These are phyloP conservation scores for Cyprinella venusta DNA, from an alignment of 2,797 vertebrate species.

Conservation along the genomic window DNA sequence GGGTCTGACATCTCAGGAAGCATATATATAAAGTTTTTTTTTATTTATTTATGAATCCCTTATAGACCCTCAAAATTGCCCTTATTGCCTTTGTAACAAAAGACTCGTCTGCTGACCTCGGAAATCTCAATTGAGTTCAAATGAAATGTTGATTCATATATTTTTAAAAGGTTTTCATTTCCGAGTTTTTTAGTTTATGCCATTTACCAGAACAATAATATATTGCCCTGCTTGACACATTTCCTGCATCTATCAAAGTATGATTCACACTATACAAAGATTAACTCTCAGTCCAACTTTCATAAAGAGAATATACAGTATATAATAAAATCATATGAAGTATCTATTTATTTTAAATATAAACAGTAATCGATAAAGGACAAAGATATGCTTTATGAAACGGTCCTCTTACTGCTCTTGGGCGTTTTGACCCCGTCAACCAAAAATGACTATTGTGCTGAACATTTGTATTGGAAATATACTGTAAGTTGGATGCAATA, in stretches of 20 bases:
- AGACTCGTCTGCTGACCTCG: constrained; percentile 35
- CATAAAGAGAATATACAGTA: neutral
- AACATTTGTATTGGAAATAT: constrained; percentile 38
- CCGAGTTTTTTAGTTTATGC: neutral
- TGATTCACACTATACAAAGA: constrained; percentile 7
- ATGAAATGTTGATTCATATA: constrained; percentile 1
- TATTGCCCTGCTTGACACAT: neutral
- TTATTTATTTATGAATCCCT: neutral
- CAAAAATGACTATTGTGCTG: constrained; percentile 37
- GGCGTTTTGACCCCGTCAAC: constrained; percentile 28
- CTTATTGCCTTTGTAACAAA: constrained; percentile 46
- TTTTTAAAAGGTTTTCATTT: constrained; percentile 1
- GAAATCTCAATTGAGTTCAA: constrained; percentile 19
- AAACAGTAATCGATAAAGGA: neutral
- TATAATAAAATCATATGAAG: neutral
- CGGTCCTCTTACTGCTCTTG: constrained; percentile 9
- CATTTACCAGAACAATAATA: neutral
- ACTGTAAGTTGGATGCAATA: constrained; percentile 33
- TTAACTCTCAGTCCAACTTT: neutral
- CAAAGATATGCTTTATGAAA: constrained; percentile 11
- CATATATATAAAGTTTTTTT: constrained; percentile 5
- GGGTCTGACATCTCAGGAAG: constrained; percentile 37
- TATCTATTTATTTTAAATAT: constrained; percentile 1
- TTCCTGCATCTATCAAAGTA: neutral
- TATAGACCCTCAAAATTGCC: constrained; percentile 39